phyloP scores from a whole-genome alignment of 2,888 invertebrate genomes.

The Agrotis clavis region DNA sequence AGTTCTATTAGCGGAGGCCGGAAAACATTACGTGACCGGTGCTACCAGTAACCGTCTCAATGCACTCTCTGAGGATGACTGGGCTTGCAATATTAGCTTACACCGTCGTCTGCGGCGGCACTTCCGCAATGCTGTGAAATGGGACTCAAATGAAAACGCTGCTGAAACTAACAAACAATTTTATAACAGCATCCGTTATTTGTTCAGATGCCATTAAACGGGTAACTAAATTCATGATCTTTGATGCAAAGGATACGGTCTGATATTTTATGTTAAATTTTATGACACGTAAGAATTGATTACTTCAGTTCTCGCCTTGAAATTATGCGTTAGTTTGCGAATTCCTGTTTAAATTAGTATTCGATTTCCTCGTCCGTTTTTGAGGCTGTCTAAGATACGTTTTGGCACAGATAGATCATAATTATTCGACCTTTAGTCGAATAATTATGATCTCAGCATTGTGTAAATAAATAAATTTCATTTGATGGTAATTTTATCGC shows the following conservation, averaged over 20 bases:
- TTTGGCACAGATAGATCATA: slow-evolving; percentile 32
- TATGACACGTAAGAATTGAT: slow-evolving; percentile 34
- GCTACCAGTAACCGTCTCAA: slow-evolving; percentile 68
- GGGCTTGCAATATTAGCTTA: slow-evolving; percentile 62
- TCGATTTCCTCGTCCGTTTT: slow-evolving; percentile 12
- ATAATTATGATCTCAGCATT: slow-evolving; percentile 10
- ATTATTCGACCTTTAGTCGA: too few species aligned
- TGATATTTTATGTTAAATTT: slow-evolving; percentile 44
- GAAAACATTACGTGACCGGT: slow-evolving; percentile 82
- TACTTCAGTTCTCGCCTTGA: slow-evolving; percentile 44
- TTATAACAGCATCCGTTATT: slow-evolving; percentile 29
- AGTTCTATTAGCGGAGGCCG: slow-evolving; percentile 79
- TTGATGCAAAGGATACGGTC: slow-evolving; percentile 49
- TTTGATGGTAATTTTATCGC: slow-evolving; percentile 15
- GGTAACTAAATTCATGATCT: slow-evolving; percentile 41
- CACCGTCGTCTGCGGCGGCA: slow-evolving; percentile 28
- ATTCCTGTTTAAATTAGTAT: slow-evolving; percentile 18
- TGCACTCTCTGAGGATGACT: slow-evolving; percentile 67
- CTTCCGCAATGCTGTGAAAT: slow-evolving; percentile 60
- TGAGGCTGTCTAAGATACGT: slow-evolving; percentile 8
- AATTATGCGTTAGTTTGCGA: slow-evolving; percentile 32
- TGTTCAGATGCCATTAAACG: slow-evolving; percentile 25
- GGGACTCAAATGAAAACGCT: slow-evolving; percentile 45
- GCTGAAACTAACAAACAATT: slow-evolving; percentile 33
- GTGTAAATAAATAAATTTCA: slow-evolving; percentile 23